phyloP scores from a whole-genome alignment of 2,888 invertebrate genomes.

The Aquatica leii region DNA sequence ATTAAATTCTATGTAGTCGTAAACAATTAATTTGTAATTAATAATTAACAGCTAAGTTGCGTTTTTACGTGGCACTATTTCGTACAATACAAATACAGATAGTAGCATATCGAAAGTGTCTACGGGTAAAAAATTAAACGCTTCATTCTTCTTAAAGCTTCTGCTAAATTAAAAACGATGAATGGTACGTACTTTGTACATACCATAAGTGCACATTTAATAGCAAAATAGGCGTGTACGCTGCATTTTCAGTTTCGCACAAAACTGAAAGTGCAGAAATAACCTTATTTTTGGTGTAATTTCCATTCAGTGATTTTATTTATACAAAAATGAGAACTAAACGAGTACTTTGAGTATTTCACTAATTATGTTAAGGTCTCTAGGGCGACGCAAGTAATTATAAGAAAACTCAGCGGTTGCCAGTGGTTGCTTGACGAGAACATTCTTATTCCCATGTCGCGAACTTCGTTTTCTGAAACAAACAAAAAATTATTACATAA shows the following conservation, averaged over 20 bases:
- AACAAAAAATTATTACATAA: slow-evolving; percentile 16
- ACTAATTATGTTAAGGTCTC: slow-evolving; percentile 42
- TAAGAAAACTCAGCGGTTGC: slow-evolving; percentile 17
- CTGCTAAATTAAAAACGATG: not conserved
- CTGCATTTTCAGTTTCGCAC: slow-evolving; percentile 21
- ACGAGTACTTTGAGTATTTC: slow-evolving; percentile 42
- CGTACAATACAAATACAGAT: slow-evolving; percentile 42
- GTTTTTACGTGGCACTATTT: slow-evolving; percentile 38
- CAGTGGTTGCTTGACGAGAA: slow-evolving; percentile 37
- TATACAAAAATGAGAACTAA: slow-evolving; percentile 42
- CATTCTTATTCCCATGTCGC: slow-evolving; percentile 53
- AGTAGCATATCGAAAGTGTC: not conserved
- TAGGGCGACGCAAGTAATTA: slow-evolving; percentile 33
- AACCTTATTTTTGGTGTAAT: slow-evolving; percentile 51
- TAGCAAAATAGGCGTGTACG: slow-evolving; percentile 27
- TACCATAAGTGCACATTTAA: slow-evolving; percentile 33
- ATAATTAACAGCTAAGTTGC: slow-evolving; percentile 51
- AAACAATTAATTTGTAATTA: slow-evolving; percentile 39
- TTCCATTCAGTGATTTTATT: slow-evolving; percentile 55
- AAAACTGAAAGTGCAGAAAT: slow-evolving; percentile 22
- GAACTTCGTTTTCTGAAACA: slow-evolving; percentile 54
- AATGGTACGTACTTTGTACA: not conserved
- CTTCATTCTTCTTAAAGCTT: not conserved
- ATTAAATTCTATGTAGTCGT: slow-evolving; percentile 21
- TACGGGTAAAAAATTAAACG: not conserved